Evolutionary conservation across 2,888 invertebrate species (phyloP), one percentile per base, ranked within the genome.

Genomic region (Melolontha melolontha): DNA sequence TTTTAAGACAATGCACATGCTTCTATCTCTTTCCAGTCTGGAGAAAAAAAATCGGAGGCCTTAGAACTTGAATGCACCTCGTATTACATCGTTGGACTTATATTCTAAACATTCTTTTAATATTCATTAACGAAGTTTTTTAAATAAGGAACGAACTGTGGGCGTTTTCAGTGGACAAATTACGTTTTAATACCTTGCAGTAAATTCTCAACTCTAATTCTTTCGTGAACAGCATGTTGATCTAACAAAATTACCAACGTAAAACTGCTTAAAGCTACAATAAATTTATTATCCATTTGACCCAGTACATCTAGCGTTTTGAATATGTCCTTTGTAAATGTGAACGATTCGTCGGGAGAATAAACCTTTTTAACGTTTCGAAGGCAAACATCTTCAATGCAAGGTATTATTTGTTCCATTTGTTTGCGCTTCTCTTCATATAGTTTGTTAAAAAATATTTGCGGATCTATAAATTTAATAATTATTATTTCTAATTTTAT

Each of bases 201-300:
- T 68, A 94, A 86, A 67, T 84, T 82, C 83, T 96, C 95, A 51
- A 95, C 85, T 70, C 91, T 85, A 70, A 95, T 88, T 79, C 96
- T 86, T 84, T 96, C 96, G 81, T 95, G 91, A 29, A 92, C 91
- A 47, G 95, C 95, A 84, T 96, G 96, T 82, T 95, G 96, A 83
- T 96, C 96, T 80, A 95, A 91, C 39, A 92, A 76, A 39, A 92
- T 85, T 16, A 94, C 77, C 66, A 86, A 81, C 72, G 86, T 81
- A 64, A 81, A 78, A 72, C 84, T 80, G 57, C 82, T 79, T 39
- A 79, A 80, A 65, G 87, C 85, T 17, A 86, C 86, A 73, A 93
- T 91, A 75, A 92, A 91, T 81, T 92, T 93, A 39, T 84, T 84
- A 80, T 95, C 94, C 14, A 93, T 83, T 85, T 95, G 95, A 14